These are phyloP conservation scores for Busseola fusca DNA, from an alignment of 2,888 invertebrate genomes.

Conservation along the genomic window DNA sequence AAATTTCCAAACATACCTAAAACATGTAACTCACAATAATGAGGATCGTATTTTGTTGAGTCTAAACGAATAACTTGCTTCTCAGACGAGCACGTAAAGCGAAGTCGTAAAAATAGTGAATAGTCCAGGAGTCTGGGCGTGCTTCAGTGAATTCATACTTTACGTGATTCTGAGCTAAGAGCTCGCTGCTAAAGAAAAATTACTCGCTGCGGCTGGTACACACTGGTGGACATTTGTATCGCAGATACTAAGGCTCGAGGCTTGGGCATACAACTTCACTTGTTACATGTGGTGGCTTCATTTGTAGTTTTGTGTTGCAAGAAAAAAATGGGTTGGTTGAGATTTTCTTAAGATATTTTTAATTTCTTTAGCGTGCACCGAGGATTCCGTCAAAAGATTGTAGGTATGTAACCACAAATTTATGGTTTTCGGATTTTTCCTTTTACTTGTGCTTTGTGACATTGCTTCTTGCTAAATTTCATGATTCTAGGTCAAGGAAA, in stretches of 20 bases:
- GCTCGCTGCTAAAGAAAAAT: slow-evolving; percentile 59
- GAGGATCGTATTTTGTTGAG: slow-evolving; percentile 52
- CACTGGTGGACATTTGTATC: slow-evolving; percentile 51
- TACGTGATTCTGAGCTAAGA: slow-evolving; percentile 72
- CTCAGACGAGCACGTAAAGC: slow-evolving; percentile 61
- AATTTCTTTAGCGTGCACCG: not conserved
- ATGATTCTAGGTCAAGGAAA: no score
- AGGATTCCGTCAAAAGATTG: no score
- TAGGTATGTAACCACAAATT: no score
- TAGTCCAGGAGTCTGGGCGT: slow-evolving; percentile 66
- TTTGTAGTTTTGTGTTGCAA: slow-evolving; percentile 2
- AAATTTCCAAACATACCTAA: slow-evolving; percentile 5
- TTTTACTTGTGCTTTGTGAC: no score
- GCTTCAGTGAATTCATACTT: slow-evolving; percentile 73
- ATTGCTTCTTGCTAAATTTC: no score
- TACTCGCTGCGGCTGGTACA: slow-evolving; percentile 46
- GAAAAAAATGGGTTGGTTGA: slow-evolving; percentile 2
- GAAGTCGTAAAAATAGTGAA: slow-evolving; percentile 74
- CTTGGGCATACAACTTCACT: slow-evolving; percentile 17
- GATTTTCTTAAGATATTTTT: not conserved
- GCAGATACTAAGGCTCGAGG: slow-evolving; percentile 9
- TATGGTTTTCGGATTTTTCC: no score
- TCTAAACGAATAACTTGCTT: slow-evolving; percentile 54
- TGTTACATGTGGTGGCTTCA: slow-evolving; percentile 34
- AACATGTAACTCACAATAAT: slow-evolving; percentile 42